Base-by-base conservation (phyloP, 1,140 invertebrate species). In the Dreissena rostriformis region DNA sequence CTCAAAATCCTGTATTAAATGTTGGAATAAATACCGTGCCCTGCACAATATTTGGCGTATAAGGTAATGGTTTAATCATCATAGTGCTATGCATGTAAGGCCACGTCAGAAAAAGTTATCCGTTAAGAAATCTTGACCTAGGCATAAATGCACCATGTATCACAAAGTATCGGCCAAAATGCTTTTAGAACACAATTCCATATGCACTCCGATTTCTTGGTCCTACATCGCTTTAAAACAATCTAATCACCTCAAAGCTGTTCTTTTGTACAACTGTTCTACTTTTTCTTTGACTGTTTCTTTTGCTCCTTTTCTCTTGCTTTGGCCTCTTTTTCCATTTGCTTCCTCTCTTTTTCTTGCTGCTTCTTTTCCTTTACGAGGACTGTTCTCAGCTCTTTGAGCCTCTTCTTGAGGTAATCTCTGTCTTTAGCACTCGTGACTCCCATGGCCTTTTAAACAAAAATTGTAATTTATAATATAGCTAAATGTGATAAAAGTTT, bases 391-490 rank as follows among this genome's bases (percentile, higher is more conserved):
- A 91, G 81, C 66, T 92, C 91, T 84, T 92, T 92, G 14, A 91
- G 88, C 80, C 91, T 92, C 87, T 91, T 92, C 72, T 92, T 92
- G 10, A 92, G 66, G 17, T 90, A 68, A 22, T 91, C 90, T 57
- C 91, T 86, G 77, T 92, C 91, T 81, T 91, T 91, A 78, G 88
- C 86, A 78, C 78, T 88, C 11, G 75, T 76, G 15, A 92, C 80
- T 12, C 91, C 91, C 28, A 91, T 68, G 5, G 88, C 77, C 91
- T 92, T 83, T 14, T 86, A 86, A 15, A 73, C 65, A 67, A 19
- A 67, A n/a, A n/a, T n/a, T n/a, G n/a, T 57, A 57, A n/a, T 57
- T 57, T 57, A 57, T 57, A 15, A 15, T 57, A 6, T 7, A 29
- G 19, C 11, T 19, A 17, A 68, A 12, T 19, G 26, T 14, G 49